These are phyloP conservation scores for Acrobasis repandana DNA, from an alignment of 2,888 invertebrate species.

Conservation along the genomic window DNA sequence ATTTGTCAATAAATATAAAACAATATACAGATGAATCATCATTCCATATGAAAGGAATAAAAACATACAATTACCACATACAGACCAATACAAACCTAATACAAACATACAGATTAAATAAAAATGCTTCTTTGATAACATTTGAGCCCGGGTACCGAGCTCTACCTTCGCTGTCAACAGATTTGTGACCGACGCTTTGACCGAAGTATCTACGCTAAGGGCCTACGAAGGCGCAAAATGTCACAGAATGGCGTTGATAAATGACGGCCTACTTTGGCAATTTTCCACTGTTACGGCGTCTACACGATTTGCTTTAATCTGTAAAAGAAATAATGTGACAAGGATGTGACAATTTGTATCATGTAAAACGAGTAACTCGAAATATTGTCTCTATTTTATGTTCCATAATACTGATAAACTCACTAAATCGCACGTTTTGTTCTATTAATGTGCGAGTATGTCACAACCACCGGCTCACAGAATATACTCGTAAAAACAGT, in stretches of 20 bases:
- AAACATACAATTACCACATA: no score
- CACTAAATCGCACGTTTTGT: background rate
- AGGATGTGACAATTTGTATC: constrained; percentile 36
- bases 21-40: no score
- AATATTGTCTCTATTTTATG: background rate
- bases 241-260: constrained; percentile 64
- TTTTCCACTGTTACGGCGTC: constrained; percentile 59
- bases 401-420: background rate
- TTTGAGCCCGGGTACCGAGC: constrained; percentile 4
- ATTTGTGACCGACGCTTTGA: constrained; percentile 22
- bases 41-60: no score
- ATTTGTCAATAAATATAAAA: no score
- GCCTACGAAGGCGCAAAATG: constrained; percentile 51
- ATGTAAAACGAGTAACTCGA: background rate
- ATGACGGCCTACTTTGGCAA: constrained; percentile 61
- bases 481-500: background rate
- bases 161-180: constrained; percentile 18
- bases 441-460: background rate
- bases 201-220: constrained; percentile 24
- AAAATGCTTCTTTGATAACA: constrained; percentile 6
- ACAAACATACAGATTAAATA: no score
- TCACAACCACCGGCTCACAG: background rate
- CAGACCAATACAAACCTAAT: no score
- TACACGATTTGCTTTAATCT: constrained; percentile 53
- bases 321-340: constrained; percentile 46